Evolutionary conservation across 2,113 vertebrate genomes (phyloP).

Genomic region (Terrapene triunguis): DNA sequence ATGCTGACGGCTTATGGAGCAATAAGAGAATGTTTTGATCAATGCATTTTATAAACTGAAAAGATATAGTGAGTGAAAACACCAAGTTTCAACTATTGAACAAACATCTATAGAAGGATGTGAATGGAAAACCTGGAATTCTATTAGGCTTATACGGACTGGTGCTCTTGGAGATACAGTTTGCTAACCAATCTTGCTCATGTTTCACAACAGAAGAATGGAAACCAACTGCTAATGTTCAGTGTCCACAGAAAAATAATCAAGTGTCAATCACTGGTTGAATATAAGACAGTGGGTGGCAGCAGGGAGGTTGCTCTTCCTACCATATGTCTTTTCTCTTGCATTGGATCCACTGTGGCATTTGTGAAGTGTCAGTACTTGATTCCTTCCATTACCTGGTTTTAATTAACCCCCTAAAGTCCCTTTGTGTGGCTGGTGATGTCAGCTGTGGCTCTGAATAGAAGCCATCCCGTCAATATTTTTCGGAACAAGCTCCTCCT

Average conservation of each 20-base stretch:
- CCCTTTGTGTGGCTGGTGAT: conserved; percentile 52
- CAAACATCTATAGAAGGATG: rapidly evolving
- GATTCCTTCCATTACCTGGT: conserved; percentile 69
- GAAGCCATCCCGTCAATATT: conserved; percentile 60
- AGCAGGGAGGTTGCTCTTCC: conserved; percentile 36
- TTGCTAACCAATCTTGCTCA: background rate
- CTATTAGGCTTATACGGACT: background rate
- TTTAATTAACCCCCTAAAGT: conserved; percentile 68
- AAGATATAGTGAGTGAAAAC: rapidly evolving
- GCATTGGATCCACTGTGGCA: conserved; percentile 20
- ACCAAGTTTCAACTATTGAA: background rate
- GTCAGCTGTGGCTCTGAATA: conserved; percentile 55
- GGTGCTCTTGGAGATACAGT: background rate
- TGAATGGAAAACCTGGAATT: background rate
- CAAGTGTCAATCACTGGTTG: background rate
- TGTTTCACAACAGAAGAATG: background rate
- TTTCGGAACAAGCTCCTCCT: conserved; percentile 68
- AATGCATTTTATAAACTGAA: background rate
- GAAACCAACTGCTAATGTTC: background rate
- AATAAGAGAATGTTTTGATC: background rate
- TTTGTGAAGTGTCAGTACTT: conserved; percentile 51
- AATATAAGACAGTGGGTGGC: background rate
- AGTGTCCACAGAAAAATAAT: background rate
- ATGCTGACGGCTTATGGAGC: rapidly evolving
- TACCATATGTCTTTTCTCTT: conserved; percentile 52